Percentiles rank a stretch among this genome's conserved stretches.
These are phyloP conservation scores for Cryptotermes secundus DNA, from an alignment of 1,140 invertebrate genomes.

Conservation along the genomic window DNA sequence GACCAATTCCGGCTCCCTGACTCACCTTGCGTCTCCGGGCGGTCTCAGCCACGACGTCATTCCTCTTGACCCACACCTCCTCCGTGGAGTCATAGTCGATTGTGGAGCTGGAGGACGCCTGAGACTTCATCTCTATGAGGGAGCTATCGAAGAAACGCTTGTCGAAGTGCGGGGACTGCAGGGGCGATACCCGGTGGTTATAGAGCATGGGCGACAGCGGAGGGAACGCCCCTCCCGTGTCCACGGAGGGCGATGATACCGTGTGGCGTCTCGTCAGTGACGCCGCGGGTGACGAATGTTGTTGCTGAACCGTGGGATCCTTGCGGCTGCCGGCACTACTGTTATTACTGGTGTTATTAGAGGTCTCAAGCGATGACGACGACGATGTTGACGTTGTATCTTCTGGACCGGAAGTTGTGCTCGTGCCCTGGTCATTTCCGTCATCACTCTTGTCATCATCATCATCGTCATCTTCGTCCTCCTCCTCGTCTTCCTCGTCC, in stretches of 20 bases:
- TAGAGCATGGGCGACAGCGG: background rate
- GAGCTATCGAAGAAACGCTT: constrained; percentile 78
- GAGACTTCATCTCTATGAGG: constrained; percentile 76
- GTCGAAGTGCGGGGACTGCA: constrained; percentile 69
- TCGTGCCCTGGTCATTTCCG: background rate
- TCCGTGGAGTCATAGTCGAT: constrained; percentile 60
- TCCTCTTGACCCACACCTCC: constrained; percentile 69
- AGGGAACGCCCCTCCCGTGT: background rate
- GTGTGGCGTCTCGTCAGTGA: background rate
- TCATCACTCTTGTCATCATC: no score
- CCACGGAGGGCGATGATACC: background rate
- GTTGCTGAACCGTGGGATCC: constrained; percentile 44
- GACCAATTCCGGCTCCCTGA: background rate
- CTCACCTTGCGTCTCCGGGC: constrained; percentile 16
- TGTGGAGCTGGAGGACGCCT: constrained; percentile 62
- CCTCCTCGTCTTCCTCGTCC: background rate
- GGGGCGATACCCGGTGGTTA: constrained; percentile 44
- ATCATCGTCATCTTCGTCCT: constrained; percentile 10
- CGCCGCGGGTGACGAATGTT: constrained; percentile 36
- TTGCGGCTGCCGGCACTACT: constrained; percentile 32
- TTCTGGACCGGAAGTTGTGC: constrained; percentile 39
- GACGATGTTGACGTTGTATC: constrained; percentile 40
- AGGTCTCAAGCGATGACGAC: constrained; percentile 35
- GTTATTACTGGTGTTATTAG: constrained; percentile 41
- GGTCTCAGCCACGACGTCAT: constrained; percentile 42